These are phyloP conservation scores for Dasyurus viverrinus DNA, from an alignment of 2,113 vertebrate species.

Conservation along the genomic window DNA sequence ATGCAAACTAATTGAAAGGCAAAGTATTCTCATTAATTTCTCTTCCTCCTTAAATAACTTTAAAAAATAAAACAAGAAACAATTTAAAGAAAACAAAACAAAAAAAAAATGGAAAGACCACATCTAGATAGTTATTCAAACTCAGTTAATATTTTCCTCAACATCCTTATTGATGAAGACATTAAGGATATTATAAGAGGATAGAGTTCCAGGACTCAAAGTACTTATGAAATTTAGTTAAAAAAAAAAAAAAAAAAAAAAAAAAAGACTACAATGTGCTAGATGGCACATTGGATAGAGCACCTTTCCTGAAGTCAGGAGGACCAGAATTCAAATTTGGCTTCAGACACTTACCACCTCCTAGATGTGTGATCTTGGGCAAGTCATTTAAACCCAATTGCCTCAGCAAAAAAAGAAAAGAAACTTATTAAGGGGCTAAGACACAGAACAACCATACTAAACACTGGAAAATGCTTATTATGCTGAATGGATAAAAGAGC, in stretches of 20 bases:
- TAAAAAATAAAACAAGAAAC: not conserved
- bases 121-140: not conserved
- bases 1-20: not conserved
- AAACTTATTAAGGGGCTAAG: not conserved
- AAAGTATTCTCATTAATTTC: not conserved
- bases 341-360: too few relatives aligned
- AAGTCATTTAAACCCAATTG: too few relatives aligned
- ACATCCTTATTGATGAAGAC: not conserved
- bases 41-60: too few relatives aligned
- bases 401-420: too few relatives aligned
- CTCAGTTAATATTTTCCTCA: not conserved
- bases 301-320: too few relatives aligned
- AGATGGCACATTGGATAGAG: too few relatives aligned
- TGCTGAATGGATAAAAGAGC: not conserved
- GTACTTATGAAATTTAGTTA: not conserved
- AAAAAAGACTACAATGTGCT: too few relatives aligned
- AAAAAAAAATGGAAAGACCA: not conserved
- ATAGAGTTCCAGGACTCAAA: not conserved
- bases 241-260: too few relatives aligned
- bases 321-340: too few relatives aligned
- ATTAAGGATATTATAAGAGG: not conserved
- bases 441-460: not conserved
- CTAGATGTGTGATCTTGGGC: too few relatives aligned
- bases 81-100: not conserved
- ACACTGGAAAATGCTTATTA: not conserved